Evolutionary conservation across 2,113 vertebrate species (phyloP).

Genomic region (Grammomys surdaster): DNA sequence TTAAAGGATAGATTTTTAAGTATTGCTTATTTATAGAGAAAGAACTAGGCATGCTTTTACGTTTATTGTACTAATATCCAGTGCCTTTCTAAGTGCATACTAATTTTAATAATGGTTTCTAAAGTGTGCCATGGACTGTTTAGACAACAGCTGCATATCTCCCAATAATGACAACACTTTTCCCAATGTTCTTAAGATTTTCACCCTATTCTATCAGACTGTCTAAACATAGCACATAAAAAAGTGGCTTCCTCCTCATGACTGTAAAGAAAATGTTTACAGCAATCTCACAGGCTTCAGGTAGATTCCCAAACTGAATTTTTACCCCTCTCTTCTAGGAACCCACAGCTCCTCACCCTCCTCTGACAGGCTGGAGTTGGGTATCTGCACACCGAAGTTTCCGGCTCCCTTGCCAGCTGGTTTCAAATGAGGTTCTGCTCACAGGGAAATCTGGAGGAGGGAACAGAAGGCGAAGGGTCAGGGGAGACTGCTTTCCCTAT

Average conservation of each 20-base stretch:
- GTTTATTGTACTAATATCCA: background rate
- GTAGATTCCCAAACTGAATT: accelerated
- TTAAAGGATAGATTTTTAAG: background rate
- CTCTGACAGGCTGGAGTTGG: background rate
- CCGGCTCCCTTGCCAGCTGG: background rate
- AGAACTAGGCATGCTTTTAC: background rate
- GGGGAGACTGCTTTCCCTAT: accelerated
- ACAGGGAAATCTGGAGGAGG: background rate
- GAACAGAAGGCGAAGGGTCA: accelerated
- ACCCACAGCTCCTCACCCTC: accelerated
- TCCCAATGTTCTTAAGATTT: background rate
- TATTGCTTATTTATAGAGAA: constrained; percentile 28
- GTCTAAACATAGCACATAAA: background rate
- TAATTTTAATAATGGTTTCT: background rate
- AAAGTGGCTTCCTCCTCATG: background rate
- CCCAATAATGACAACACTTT: background rate
- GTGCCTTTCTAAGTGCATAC: background rate
- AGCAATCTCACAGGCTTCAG: accelerated
- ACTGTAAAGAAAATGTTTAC: background rate
- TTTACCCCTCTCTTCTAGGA: too few relatives aligned
- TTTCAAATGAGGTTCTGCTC: background rate
- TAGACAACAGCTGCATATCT: background rate
- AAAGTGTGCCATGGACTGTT: background rate
- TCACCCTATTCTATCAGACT: background rate
- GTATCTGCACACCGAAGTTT: background rate